Conservation (phyloP, 2,797 vertebrate species). For the Rhyacichthys aspro region DNA sequence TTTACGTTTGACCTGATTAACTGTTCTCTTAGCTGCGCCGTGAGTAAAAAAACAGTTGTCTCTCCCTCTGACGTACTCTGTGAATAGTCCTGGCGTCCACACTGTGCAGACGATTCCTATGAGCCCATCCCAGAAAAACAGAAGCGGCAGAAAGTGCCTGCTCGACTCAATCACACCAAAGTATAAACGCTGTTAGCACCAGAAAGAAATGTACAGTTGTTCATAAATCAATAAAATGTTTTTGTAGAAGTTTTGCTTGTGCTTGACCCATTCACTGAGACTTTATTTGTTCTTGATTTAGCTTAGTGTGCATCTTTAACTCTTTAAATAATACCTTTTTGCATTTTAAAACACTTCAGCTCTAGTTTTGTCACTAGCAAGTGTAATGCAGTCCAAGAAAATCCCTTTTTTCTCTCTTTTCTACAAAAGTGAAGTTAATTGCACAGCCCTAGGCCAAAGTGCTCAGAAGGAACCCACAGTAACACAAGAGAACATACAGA, state of each 20-base stretch:
- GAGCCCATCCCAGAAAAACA: conserved; percentile 57
- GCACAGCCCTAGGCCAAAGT: too few species aligned
- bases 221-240: conserved; percentile 87
- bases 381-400: too few species aligned
- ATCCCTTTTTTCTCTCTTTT: too few species aligned
- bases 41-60: conserved; percentile 15
- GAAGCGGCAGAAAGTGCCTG: conserved; percentile 40
- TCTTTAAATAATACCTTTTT: too few species aligned
- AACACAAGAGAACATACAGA: too few species aligned
- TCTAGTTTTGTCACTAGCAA: too few species aligned
- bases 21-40: conserved; percentile 13
- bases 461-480: too few species aligned
- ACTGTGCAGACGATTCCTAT: conserved; percentile 53
- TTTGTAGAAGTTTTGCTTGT: conserved; percentile 72
- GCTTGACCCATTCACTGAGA: not conserved
- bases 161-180: conserved; percentile 82
- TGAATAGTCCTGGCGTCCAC: conserved; percentile 49
- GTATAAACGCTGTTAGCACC: conserved; percentile 85
- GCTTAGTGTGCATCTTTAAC: too few species aligned
- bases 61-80: conserved; percentile 26
- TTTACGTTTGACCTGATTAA: conserved; percentile 18
- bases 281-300: too few species aligned
- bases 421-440: too few species aligned
- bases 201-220: conserved; percentile 86
- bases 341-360: too few species aligned